Conservation (phyloP, 1,140 invertebrate genomes). For the Drosophila micromelanica region DNA sequence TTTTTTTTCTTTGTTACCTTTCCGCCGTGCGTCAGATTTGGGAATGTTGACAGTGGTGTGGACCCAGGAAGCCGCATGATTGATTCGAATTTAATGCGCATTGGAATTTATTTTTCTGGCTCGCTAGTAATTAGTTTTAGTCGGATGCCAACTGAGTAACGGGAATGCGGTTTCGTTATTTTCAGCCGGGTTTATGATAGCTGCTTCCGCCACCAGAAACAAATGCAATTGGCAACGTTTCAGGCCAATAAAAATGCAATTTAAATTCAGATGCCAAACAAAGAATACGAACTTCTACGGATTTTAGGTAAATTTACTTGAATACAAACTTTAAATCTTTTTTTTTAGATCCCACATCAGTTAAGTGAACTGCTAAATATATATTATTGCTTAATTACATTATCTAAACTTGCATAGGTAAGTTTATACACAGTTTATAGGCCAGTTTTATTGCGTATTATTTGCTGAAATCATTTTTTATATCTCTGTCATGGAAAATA, state of each 20-base stretch:
- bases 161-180: constrained; percentile 31
- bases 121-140: constrained; percentile 65
- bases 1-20: constrained; percentile 25
- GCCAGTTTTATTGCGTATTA: too few relatives aligned
- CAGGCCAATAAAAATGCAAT: constrained; percentile 35
- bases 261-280: background rate
- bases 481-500: too few relatives aligned
- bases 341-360: too few relatives aligned
- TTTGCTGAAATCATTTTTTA: too few relatives aligned
- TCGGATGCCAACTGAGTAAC: constrained; percentile 59
- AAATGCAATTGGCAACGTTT: constrained; percentile 51
- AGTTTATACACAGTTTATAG: too few relatives aligned
- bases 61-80: constrained; percentile 54
- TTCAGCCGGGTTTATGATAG: constrained; percentile 62
- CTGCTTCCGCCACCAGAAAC: constrained; percentile 40
- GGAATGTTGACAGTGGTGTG: constrained; percentile 42
- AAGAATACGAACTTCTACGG: background rate
- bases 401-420: too few relatives aligned
- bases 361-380: too few relatives aligned
- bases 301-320: background rate
- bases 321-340: too few relatives aligned
- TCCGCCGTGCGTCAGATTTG: constrained; percentile 12
- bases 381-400: too few relatives aligned
- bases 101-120: constrained; percentile 44
- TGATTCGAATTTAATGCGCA: constrained; percentile 77